Evolutionary conservation across 2,888 invertebrate species (phyloP).

Genomic region (Stratiomys singularior): DNA sequence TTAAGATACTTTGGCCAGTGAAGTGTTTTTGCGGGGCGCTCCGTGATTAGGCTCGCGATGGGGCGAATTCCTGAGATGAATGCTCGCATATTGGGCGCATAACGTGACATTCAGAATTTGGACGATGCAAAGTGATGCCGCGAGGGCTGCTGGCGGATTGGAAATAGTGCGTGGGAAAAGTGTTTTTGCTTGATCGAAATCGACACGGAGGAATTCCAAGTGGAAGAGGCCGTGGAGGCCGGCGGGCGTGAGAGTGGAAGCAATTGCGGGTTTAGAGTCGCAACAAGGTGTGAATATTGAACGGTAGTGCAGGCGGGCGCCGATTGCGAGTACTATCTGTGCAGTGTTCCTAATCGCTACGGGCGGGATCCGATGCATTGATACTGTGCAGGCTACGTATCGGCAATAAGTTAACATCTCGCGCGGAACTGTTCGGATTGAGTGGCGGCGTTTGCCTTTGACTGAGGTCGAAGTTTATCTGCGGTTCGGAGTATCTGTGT

Average conservation of each 20-base stretch:
- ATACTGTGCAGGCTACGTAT: conserved; percentile 14
- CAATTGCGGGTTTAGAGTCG: neutral
- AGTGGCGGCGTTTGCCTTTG: conserved; percentile 7
- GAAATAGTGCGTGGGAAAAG: conserved; percentile 48
- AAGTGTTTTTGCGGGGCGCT: neutral
- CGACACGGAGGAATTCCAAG: conserved; percentile 14
- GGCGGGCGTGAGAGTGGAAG: neutral
- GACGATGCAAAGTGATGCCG: conserved; percentile 4
- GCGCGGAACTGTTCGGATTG: neutral
- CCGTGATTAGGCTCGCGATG: conserved; percentile 24
- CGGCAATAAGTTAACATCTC: neutral
- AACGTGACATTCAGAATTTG: conserved; percentile 16
- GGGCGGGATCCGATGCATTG: neutral
- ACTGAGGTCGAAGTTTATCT: neutral
- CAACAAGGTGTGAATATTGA: conserved; percentile 31
- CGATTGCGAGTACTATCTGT: neutral
- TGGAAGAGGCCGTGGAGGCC: neutral
- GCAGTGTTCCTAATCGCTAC: conserved; percentile 23
- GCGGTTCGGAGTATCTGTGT: neutral
- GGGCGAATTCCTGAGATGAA: conserved; percentile 43
- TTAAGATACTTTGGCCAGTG: neutral
- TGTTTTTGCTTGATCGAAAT: conserved; percentile 46
- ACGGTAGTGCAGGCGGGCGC: neutral
- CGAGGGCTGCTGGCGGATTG: no score
- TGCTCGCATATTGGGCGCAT: conserved; percentile 11